Percentiles rank a stretch among this genome's conserved stretches.
These are phyloP conservation scores for Caracal caracal DNA, from an alignment of 2,113 vertebrate genomes.

Conservation along the genomic window DNA sequence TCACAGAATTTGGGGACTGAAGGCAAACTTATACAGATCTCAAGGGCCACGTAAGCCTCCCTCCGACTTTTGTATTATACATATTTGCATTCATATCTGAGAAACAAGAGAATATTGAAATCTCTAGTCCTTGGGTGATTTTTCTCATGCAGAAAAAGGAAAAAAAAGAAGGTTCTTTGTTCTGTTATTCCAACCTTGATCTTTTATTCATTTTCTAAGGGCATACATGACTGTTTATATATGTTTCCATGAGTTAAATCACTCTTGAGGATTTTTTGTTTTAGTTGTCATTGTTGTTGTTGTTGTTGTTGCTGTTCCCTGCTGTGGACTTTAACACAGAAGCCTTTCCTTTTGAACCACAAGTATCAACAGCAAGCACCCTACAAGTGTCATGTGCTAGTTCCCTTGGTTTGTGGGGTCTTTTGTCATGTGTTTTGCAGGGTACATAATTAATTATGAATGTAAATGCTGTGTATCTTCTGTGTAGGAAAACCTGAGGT, in stretches of 20 bases:
- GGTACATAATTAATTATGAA: not conserved
- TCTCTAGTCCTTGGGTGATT: conserved; percentile 57
- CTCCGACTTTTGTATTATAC: not conserved
- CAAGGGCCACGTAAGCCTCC: not conserved
- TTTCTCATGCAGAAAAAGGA: conserved; percentile 65
- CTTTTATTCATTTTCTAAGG: conserved; percentile 61
- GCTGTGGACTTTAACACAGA: conserved; percentile 68
- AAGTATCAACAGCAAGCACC: not conserved
- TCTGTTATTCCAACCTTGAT: conserved; percentile 78
- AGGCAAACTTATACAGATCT: not conserved
- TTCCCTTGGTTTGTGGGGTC: not conserved
- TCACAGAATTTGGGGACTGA: not conserved
- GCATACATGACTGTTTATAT: conserved; percentile 50
- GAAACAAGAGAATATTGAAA: conserved; percentile 66
- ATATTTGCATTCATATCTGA: conserved; percentile 3
- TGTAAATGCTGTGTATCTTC: not conserved
- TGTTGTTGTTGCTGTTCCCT: conserved; percentile 54
- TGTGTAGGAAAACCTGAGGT: not conserved
- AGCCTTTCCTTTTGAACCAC: conserved; percentile 47
- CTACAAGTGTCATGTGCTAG: not conserved
- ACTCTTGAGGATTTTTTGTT: not conserved
- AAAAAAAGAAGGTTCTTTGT: conserved; percentile 42
- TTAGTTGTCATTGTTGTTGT: conserved; percentile 26
- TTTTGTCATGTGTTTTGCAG: not conserved
- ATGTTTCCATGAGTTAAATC: conserved; percentile 62